These are phyloP conservation scores for Cinclus mexicanus DNA, from an alignment of 2,113 vertebrate genomes.

Conservation along the genomic window DNA sequence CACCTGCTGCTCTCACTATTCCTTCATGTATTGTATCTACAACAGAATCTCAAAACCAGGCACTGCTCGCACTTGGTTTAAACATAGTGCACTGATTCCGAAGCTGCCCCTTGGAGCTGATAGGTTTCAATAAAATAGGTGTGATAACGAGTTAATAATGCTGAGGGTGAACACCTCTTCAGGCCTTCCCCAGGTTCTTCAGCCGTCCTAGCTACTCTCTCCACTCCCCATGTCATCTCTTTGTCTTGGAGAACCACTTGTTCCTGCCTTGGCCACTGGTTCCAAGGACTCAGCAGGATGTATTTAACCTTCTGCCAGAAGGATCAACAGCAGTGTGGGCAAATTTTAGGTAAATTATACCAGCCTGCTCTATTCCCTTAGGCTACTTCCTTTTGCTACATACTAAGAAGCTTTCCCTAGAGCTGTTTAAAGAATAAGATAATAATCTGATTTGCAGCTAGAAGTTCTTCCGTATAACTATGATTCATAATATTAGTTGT, in stretches of 20 bases:
- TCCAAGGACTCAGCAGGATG: neutral
- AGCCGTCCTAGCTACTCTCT: neutral
- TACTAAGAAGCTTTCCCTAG: neutral
- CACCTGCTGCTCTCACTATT: conserved; percentile 21
- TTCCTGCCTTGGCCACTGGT: neutral
- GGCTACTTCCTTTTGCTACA: neutral
- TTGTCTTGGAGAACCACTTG: neutral
- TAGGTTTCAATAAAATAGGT: neutral
- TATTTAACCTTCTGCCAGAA: neutral
- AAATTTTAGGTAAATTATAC: neutral
- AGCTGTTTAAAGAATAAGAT: conserved; percentile 8
- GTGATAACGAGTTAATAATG: fast-evolving
- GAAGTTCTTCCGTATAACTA: neutral
- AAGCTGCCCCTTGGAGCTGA: neutral
- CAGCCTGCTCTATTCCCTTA: neutral
- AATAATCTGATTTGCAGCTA: conserved; percentile 5
- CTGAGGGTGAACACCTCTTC: neutral
- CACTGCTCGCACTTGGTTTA: neutral
- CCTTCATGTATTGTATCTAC: neutral
- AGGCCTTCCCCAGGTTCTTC: neutral
- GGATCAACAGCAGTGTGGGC: neutral
- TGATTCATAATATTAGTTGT: neutral
- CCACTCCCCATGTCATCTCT: neutral
- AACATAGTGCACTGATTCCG: fast-evolving
- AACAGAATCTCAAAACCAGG: neutral